Evolutionary conservation across 2,113 vertebrate genomes (phyloP).

Genomic region (Tauraco erythrolophus): DNA sequence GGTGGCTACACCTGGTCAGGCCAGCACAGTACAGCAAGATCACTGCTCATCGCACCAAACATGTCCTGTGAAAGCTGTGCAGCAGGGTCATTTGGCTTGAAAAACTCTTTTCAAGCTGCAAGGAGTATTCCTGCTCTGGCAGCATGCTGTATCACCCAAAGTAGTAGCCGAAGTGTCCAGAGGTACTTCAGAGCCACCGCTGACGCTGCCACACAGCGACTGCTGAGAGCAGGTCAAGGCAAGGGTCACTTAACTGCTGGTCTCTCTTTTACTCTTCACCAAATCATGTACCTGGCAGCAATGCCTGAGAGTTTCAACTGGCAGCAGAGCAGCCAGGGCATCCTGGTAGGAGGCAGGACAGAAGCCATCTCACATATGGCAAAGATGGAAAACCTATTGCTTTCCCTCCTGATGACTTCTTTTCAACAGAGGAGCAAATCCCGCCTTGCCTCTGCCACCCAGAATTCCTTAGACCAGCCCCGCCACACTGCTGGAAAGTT

Average conservation of each 20-base stretch:
- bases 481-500: background rate
- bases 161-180: background rate
- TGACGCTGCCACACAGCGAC: background rate
- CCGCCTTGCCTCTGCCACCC: background rate
- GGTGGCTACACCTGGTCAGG: constrained; percentile 27
- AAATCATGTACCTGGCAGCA: background rate
- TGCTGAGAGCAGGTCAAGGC: background rate
- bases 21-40: constrained; percentile 36
- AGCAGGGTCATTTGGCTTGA: constrained; percentile 52
- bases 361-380: background rate
- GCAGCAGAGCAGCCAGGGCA: background rate
- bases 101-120: constrained; percentile 2
- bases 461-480: background rate
- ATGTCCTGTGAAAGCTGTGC: constrained; percentile 15
- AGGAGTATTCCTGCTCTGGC: background rate
- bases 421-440: background rate
- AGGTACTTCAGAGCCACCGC: background rate
- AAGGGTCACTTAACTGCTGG: background rate
- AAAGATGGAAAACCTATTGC: background rate
- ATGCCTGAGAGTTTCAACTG: background rate
- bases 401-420: background rate
- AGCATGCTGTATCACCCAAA: background rate
- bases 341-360: background rate
- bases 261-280: background rate
- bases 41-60: constrained; percentile 55